Base-by-base conservation (phyloP, 2,113 vertebrate species). In the Garra rufa region DNA sequence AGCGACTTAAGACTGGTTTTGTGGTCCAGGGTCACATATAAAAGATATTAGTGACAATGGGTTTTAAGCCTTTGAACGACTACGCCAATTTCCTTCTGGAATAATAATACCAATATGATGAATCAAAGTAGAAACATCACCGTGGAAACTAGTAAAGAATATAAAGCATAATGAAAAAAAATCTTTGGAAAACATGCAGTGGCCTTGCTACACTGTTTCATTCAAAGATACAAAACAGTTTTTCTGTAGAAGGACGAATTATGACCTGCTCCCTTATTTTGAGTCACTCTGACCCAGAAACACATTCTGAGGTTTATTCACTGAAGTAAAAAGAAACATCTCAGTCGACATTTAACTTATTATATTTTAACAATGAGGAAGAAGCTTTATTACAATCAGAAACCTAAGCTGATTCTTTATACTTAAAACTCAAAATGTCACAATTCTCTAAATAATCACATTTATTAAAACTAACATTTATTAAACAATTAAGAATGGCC, bases 111-210 rank as follows among this genome's bases (percentile, higher is more conserved):
- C 69, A 85, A 82, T 87, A 73, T 73, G 50, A 17, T 50, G 77
- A 76, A 83, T 71, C 17, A 69, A 69, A 48, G 73, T 74, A 73
- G 85, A 85, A 71, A 26, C 52, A 85, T 87, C 76, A 82, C 83
- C 79, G 73, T 87, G 83, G 82, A 85, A 82, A 87, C 86, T 67
- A 50, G 65, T 81, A 46, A 69, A 57, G 44, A 34, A 34, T 21
- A 28, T 70, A 76, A 65, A 81, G 6, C 19, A 26, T 38, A 76
- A 7, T 76, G 48, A 65, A 55, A 74, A 59, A 67, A 19, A 10
- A 55, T 73, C 52, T 43, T 28, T 77, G 34, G 19, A 44, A 24
- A 28, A 21, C 30, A 74, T 59, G 46, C 55, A 46, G 17, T 55
- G 79, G 28, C n/a, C 50, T 71, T 76, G n/a, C 48, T 85, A 57